Evolutionary conservation across 1,140 invertebrate genomes (phyloP), one percentile per base, ranked within the genome.

Genomic region (Solenopsis invicta): DNA sequence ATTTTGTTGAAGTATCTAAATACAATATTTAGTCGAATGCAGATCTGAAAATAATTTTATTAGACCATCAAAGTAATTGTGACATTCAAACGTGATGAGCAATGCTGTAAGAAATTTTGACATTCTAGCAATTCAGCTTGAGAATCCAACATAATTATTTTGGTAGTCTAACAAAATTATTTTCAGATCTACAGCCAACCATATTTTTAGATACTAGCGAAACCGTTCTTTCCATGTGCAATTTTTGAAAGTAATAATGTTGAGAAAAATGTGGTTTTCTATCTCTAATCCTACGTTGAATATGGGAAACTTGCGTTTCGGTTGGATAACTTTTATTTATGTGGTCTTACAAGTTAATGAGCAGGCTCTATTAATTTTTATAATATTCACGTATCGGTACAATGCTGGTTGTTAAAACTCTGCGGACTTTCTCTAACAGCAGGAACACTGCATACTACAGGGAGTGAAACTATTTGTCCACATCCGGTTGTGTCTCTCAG

Each of bases 391-490:
- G 18, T 77, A 34, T 41, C 21, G 45, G 41, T 29, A 18, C 16
- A 56, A 37, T 56, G 24, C 34, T n/a, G 52, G 29, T 59, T 82
- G 69, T 82, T 72, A 21, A 29, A 69, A 16, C 48, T 13, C 29
- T 2, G 34, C 10, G 24, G 56, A 82, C 67, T 82, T 82, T 82
- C 78, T 82, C 78, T 18, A 48, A 45, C 41, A 45, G 12, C 41
- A 54, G 45, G 24, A 34, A 29, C 8, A 48, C 18, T 2, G 29
- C 13, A 52, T 52, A 52, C 54, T 6, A 34, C 21, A 74, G 52
- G 24, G 37, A 82, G 67, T 61, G 80, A 82, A 82, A 82, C 67
- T 71, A 74, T 82, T 81, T 45, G 80, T 82, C 6, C 80, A 45
- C 80, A 72, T 74, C 21, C 24, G 66, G 50, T 59, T 74, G 24